Evolutionary conservation across 2,888 invertebrate species (phyloP).

Genomic region (Octodonta nipae): DNA sequence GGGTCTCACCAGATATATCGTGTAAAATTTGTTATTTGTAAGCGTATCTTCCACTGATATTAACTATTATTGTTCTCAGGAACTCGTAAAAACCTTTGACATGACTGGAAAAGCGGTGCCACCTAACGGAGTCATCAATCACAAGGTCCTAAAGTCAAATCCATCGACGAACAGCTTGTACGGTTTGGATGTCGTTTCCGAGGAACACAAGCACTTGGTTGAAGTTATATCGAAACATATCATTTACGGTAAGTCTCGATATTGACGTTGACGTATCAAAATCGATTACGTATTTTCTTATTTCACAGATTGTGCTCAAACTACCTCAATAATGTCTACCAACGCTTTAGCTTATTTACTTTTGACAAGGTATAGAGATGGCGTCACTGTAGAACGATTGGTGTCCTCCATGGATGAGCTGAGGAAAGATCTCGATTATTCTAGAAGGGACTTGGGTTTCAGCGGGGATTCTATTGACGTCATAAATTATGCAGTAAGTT

Average conservation of each 20-base stretch:
- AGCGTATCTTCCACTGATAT: background rate
- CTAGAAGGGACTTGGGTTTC: constrained; percentile 64
- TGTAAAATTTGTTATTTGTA: too few species aligned
- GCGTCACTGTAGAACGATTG: constrained; percentile 48
- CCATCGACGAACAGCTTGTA: constrained; percentile 65
- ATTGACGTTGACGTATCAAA: too few species aligned
- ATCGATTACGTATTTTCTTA: background rate
- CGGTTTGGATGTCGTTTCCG: constrained; percentile 69
- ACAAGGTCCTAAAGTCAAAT: constrained; percentile 35
- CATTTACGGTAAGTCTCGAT: constrained; percentile 71
- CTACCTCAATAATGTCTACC: constrained; percentile 83
- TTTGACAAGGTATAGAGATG: constrained; percentile 63
- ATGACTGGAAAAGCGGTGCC: constrained; percentile 29
- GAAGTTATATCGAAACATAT: constrained; percentile 81
- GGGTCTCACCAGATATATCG: too few species aligned
- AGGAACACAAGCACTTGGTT: constrained; percentile 71
- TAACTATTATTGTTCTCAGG: constrained; percentile 35
- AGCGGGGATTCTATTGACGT: constrained; percentile 58
- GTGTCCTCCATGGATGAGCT: constrained; percentile 49
- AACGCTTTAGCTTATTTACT: constrained; percentile 78
- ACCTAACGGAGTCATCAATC: constrained; percentile 14
- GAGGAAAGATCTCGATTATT: constrained; percentile 41
- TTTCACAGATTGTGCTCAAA: constrained; percentile 67
- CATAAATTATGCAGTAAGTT: constrained; percentile 59
- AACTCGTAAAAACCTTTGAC: constrained; percentile 65